These are phyloP conservation scores for Pterocles gutturalis DNA, from an alignment of 2,113 vertebrate genomes.

Conservation along the genomic window DNA sequence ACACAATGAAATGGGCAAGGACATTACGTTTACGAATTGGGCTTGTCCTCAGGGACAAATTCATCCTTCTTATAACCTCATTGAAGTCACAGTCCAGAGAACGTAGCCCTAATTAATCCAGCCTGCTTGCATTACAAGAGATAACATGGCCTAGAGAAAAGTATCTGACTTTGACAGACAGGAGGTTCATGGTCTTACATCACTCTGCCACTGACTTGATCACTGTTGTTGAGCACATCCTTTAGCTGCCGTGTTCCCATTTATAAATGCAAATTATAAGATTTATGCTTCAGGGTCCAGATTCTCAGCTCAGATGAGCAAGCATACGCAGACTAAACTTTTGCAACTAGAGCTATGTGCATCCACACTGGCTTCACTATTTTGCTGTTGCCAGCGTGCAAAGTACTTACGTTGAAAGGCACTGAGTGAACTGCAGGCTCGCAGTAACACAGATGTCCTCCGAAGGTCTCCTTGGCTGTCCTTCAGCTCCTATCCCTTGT, in stretches of 20 bases:
- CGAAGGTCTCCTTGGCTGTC: conserved; percentile 32
- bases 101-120: conserved; percentile 39
- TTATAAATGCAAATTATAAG: background rate
- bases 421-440: background rate
- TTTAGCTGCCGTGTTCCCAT: background rate
- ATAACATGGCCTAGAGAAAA: conserved; percentile 7
- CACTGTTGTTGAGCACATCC: background rate
- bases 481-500: conserved; percentile 19
- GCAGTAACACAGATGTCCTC: background rate
- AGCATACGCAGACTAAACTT: background rate
- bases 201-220: background rate
- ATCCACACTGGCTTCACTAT: background rate
- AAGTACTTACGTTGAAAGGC: background rate
- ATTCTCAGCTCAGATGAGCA: background rate
- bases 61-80: conserved; percentile 6
- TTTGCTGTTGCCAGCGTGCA: background rate
- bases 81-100: conserved; percentile 12
- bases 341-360: background rate
- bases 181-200: background rate
- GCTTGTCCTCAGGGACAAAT: conserved; percentile 13
- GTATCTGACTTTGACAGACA: background rate
- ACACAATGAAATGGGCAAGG: background rate
- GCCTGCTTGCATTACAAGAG: background rate
- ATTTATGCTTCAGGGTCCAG: background rate
- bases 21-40: background rate